phyloP scores from a whole-genome alignment of 1,140 invertebrate genomes.

The Trinorchestia longiramus region DNA sequence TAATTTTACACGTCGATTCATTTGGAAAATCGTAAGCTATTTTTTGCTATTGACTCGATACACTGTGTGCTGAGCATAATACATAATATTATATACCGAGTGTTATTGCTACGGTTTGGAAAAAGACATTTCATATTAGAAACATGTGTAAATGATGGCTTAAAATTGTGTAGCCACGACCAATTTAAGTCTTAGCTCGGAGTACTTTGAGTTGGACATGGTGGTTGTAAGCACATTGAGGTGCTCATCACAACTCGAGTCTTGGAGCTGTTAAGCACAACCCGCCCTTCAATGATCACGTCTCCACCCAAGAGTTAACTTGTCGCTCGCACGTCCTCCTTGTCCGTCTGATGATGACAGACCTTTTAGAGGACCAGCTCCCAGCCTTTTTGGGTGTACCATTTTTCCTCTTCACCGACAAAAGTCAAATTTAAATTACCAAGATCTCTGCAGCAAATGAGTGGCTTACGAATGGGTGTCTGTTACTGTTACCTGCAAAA shows the following conservation, averaged over 20 bases:
- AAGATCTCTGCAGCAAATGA: not conserved
- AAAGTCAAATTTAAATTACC: not conserved
- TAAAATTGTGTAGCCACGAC: not conserved
- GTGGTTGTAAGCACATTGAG: not conserved
- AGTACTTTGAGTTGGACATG: too few species aligned
- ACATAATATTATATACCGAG: too few species aligned
- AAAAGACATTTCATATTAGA: not conserved
- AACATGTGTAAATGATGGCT: not conserved
- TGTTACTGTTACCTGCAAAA: not conserved
- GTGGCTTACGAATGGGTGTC: not conserved
- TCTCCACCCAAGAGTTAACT: not conserved
- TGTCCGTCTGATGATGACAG: not conserved
- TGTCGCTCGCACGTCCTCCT: not conserved
- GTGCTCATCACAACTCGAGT: not conserved
- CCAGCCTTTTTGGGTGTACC: not conserved
- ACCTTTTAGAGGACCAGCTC: not conserved
- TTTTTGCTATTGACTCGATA: too few species aligned
- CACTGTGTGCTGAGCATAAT: too few species aligned
- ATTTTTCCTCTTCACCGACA: not conserved
- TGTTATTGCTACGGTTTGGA: not conserved
- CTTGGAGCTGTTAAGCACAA: not conserved
- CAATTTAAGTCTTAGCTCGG: not conserved
- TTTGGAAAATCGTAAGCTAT: too few species aligned
- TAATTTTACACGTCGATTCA: not conserved
- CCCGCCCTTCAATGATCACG: not conserved